Base-by-base conservation (phyloP, 2,888 invertebrate species). In the Erebia ligea region DNA sequence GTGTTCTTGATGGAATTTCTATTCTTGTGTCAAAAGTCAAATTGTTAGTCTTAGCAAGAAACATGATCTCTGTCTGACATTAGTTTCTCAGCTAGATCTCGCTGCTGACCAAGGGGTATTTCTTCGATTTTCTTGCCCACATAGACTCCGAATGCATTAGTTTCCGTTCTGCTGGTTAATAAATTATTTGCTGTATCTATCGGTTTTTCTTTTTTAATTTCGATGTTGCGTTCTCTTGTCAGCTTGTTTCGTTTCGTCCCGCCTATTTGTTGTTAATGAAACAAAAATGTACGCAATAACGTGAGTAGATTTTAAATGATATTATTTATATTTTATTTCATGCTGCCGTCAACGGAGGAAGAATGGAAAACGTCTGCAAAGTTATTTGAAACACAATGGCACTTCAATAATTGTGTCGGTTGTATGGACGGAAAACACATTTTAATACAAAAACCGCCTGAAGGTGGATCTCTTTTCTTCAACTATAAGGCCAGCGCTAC, bases 381-480 rank as follows among this genome's bases (percentile, higher is more conserved):
- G 56, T 72, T 64, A 73, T 68, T 62, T 71, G 76, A 17, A 59
- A 64, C 17, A 45, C 70, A 52, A 77, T 79, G 72, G 72, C 68
- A 73, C 42, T 73, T 73, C 57, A 56, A 50, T 67, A 67, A 73
- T 54, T 69, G 71, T 67, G 48, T 73, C n/a, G 71, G 71, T 66
- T 19, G 69, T 34, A 62, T 59, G 13, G 69, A 73, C 63, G 69
- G 73, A 48, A 73, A 73, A 45, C 73, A 73, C 64, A 65, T 73
- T 17, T 42, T 61, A 15, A 71, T 73, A 17, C 67, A 69, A 73
- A 73, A 73, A 56, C 73, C 73, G 13, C 64, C 73, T 45, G 63
- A 59, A 48, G 64, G 67, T 67, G 67, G 73, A 52, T 73, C 73
- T 54, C 56, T 62, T 25, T 73, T 64, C 61, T 73, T 69, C 56